Conservation (phyloP, 2,797 vertebrate genomes). For the Myoxocephalus aenaeus region DNA sequence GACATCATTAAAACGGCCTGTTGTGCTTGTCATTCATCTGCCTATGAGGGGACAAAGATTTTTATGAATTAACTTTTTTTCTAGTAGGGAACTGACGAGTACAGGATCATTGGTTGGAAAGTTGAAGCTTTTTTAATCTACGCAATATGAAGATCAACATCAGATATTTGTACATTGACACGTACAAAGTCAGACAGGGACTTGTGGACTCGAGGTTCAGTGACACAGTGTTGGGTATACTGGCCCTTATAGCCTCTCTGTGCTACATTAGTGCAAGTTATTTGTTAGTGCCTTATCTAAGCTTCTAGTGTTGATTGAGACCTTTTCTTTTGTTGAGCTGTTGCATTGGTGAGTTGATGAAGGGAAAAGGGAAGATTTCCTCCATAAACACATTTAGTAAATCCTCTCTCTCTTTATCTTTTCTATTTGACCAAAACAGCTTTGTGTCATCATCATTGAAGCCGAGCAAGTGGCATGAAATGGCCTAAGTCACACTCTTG, state of each 20-base stretch:
- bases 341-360: slow-evolving; percentile 34
- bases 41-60: not conserved
- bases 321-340: slow-evolving; percentile 49
- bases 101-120: not conserved
- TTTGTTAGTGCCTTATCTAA: slow-evolving; percentile 56
- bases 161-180: not conserved
- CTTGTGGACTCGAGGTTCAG: not conserved
- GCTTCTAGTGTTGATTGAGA: slow-evolving; percentile 31
- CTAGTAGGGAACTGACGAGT: not conserved
- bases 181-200: not conserved
- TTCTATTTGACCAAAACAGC: no score
- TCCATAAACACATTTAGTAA: slow-evolving; percentile 43
- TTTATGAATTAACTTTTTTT: slow-evolving; percentile 24
- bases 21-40: not conserved
- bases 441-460: no score
- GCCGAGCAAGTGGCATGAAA: no score
- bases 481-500: no score
- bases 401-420: not conserved
- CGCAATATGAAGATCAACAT: not conserved
- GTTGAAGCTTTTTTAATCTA: not conserved
- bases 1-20: slow-evolving; percentile 34
- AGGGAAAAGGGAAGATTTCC: slow-evolving; percentile 31
- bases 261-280: slow-evolving; percentile 35
- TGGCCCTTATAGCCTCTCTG: slow-evolving; percentile 37
- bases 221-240: slow-evolving; percentile 13